Conservation (phyloP, 1,140 invertebrate genomes). For the Drosophila ohnishii region DNA sequence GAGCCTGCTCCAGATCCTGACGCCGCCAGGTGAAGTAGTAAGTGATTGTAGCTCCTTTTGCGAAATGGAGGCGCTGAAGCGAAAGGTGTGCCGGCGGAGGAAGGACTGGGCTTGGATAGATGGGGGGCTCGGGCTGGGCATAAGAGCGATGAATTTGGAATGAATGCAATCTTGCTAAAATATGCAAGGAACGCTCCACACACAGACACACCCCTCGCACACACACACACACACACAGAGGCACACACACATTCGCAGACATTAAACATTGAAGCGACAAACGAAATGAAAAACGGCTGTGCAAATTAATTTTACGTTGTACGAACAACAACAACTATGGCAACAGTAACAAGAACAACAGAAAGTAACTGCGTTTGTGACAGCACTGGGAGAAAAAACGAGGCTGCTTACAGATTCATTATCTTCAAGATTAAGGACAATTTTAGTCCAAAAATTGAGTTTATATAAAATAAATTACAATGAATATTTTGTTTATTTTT, state of each 20-base stretch:
- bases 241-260: conserved; percentile 38
- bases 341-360: conserved; percentile 45
- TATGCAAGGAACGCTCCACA: conserved; percentile 73
- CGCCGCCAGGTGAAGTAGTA: conserved; percentile 32
- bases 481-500: too few species aligned
- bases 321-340: conserved; percentile 61
- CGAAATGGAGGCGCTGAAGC: conserved; percentile 49
- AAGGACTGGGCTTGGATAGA: not conserved
- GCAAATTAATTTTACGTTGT: conserved; percentile 78
- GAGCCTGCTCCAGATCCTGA: conserved; percentile 5
- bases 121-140: conserved; percentile 33
- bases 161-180: conserved; percentile 78
- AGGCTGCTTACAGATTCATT: too few species aligned
- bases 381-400: conserved; percentile 21
- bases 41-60: conserved; percentile 60
- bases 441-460: not conserved
- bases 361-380: conserved; percentile 51
- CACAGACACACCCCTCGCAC: conserved; percentile 32
- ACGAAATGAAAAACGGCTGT: conserved; percentile 77
- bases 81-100: conserved; percentile 21
- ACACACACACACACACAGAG: conserved; percentile 20
- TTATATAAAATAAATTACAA: not conserved
- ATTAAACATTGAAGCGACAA: conserved; percentile 73
- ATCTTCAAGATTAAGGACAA: too few species aligned
- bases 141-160: conserved; percentile 62